These are phyloP conservation scores for Dendrocincla tyrannina DNA, from an alignment of 2,797 vertebrate species.

Conservation along the genomic window DNA sequence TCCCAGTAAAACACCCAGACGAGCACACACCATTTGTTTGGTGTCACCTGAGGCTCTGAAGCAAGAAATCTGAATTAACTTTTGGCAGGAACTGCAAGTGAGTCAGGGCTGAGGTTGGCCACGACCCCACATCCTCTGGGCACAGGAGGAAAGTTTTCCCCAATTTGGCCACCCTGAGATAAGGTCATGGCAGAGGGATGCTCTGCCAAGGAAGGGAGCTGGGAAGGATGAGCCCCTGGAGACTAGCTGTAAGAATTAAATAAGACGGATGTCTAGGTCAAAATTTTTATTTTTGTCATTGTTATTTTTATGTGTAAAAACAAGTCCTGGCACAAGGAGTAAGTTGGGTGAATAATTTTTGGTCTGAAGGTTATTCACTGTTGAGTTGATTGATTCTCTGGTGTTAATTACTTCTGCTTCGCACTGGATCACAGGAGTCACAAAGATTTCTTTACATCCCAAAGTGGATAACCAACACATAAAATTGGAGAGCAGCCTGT, in stretches of 20 bases:
- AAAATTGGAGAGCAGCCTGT: not conserved
- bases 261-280: not conserved
- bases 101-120: accelerated
- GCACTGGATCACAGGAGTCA: not conserved
- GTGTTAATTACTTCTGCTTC: not conserved
- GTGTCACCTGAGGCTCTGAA: not conserved
- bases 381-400: not conserved
- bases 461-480: not conserved
- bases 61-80: not conserved
- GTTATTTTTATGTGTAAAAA: not conserved
- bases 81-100: not conserved
- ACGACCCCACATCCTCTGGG: accelerated
- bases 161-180: not conserved
- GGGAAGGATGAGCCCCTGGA: not conserved
- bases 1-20: not conserved
- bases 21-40: not conserved
- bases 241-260: not conserved
- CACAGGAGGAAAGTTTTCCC: not conserved
- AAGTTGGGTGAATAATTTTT: not conserved
- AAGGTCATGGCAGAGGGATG: not conserved
- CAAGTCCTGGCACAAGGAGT: not conserved
- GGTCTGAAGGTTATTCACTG: not conserved
- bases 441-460: not conserved
- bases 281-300: not conserved
- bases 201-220: not conserved